phyloP scores from a whole-genome alignment of 2,888 invertebrate genomes.

The Rhopalosiphum nymphaeae region DNA sequence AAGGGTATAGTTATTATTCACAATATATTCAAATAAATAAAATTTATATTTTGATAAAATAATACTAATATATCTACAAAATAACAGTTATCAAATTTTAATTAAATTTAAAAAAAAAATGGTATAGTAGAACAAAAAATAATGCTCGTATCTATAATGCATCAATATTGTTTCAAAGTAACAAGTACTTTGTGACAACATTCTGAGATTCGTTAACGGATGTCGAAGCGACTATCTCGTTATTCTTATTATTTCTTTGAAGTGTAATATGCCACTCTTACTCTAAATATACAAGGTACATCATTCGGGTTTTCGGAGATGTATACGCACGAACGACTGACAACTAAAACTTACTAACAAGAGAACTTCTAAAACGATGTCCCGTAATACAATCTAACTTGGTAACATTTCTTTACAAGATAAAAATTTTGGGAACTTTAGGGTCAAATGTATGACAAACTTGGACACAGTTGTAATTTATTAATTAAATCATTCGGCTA shows the following conservation, averaged over 20 bases:
- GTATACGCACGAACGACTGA: not conserved
- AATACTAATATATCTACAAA: too few relatives aligned
- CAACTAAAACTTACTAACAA: slow-evolving; percentile 15
- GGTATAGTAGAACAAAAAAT: not conserved
- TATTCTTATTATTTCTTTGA: not conserved
- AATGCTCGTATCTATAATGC: not conserved
- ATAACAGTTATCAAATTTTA: not conserved
- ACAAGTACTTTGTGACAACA: slow-evolving; percentile 8
- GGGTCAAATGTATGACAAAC: not conserved
- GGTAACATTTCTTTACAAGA: not conserved
- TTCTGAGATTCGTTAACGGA: not conserved
- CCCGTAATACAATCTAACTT: not conserved
- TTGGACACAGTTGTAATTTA: not conserved
- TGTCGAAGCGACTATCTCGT: not conserved
- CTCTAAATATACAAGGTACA: not conserved
- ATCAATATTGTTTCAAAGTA: not conserved
- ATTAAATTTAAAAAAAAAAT: not conserved
- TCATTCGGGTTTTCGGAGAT: not conserved
- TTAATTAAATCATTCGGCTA: not conserved
- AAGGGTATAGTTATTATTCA: too few relatives aligned
- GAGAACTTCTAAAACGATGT: slow-evolving; percentile 18
- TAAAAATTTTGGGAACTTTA: not conserved
- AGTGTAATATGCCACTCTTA: not conserved
- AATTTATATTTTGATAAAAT: not conserved
- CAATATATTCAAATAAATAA: not conserved